Evolutionary conservation across 2,888 invertebrate genomes (phyloP).

Genomic region (Drosophila subsilvestris): DNA sequence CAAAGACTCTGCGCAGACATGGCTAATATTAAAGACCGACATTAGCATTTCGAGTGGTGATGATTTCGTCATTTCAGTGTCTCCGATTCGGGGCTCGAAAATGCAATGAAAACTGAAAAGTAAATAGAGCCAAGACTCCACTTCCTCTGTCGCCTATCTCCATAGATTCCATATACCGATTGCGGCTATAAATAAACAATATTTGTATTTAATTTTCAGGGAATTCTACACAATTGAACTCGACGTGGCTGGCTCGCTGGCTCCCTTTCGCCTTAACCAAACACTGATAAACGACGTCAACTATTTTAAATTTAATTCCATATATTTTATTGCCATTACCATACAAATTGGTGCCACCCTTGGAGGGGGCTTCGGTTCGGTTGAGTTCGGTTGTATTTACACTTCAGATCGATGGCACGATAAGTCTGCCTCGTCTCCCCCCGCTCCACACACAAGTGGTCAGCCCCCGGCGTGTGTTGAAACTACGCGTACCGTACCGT

Average conservation of each 20-base stretch:
- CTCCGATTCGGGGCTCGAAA: neutral
- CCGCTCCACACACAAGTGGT: slow-evolving; percentile 4
- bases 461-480: slow-evolving; percentile 3
- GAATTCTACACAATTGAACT: neutral
- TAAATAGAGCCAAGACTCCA: neutral
- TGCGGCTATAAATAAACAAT: slow-evolving; percentile 33
- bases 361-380: slow-evolving; percentile 4
- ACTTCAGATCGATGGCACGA: slow-evolving; percentile 28
- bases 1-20: no score
- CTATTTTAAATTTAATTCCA: slow-evolving; percentile 56
- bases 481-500: neutral
- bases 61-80: slow-evolving; percentile 58
- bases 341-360: slow-evolving; percentile 46
- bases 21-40: slow-evolving; percentile 32
- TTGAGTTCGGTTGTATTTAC: slow-evolving; percentile 27
- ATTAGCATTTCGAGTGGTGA: slow-evolving; percentile 59
- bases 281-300: slow-evolving; percentile 52
- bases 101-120: neutral
- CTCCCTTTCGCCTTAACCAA: neutral
- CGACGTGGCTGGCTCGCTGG: neutral
- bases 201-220: slow-evolving; percentile 32
- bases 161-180: slow-evolving; percentile 16
- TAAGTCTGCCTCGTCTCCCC: slow-evolving; percentile 6
- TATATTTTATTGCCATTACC: slow-evolving; percentile 63
- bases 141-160: slow-evolving; percentile 3